Base-by-base conservation (phyloP, 1,140 invertebrate species). In the Mercenaria mercenaria region DNA sequence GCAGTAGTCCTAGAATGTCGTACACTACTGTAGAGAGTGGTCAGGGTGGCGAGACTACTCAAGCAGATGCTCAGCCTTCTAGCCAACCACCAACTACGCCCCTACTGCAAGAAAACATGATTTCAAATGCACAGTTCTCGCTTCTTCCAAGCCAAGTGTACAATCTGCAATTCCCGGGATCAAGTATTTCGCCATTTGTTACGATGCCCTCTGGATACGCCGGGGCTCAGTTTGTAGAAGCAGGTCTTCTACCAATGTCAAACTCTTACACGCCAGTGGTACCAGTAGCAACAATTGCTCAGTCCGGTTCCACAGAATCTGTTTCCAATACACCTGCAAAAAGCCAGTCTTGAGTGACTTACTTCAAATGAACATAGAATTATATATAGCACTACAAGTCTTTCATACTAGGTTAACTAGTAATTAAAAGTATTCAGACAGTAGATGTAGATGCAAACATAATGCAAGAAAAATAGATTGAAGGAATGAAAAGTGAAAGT, bases 171-270 rank as follows among this genome's bases (percentile, higher is more conserved):
- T 88, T 67, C 39, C 52, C 86, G 32, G 82, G 43, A 43, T 1
- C 61, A 43, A 72, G n/a, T 69, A 67, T 84, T 32, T 67, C 61
- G 10, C 67, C 61, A n/a, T 79, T 79, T 56, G 76, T 79, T 79
- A 47, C 82, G 4, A 84, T 84, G 61, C 6, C 82, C 2, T 34
- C 82, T 6, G n/a, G 13, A 13, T 84, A 72, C 52, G 4, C 37
- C 52, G 82, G 82, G 18, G 4, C 41, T 15, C 76, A 64, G 34
- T 52, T 77, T 37, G 86, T 80, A 79, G 86, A 81, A 81, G 86
- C 86, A 0, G 86, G 86, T 52, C 86, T 88, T 88, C 76, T 81
- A 79, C 76, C 83, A 0, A 50, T 85, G 26, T 29, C 83, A 37
- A 52, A 52, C 50, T 34, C 64, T 8, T 74, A 52, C 67, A 47